phyloP scores from a whole-genome alignment of 2,888 invertebrate species.

The Omphaloscelis lunosa region DNA sequence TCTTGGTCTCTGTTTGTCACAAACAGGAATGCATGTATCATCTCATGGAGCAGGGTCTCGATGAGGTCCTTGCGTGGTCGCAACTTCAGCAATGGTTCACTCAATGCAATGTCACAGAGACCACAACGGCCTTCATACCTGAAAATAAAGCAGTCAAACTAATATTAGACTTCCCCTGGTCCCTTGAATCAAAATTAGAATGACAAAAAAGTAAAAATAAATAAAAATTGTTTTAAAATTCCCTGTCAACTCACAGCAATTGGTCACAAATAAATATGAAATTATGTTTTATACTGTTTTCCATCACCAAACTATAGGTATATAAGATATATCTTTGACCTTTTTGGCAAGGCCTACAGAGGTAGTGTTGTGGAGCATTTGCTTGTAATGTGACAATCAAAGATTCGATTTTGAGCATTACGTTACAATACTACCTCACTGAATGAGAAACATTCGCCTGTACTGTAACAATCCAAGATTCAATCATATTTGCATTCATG shows the following conservation, averaged over 20 bases:
- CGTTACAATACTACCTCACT: no score
- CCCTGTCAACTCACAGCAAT: not conserved
- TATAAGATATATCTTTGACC: not conserved
- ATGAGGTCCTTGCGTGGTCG: constrained; percentile 98
- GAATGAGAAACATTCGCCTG: no score
- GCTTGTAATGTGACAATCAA: no score
- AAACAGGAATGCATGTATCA: constrained; percentile 99
- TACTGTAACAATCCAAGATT: no score
- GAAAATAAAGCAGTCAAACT: constrained; percentile 58
- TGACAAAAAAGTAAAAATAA: not conserved
- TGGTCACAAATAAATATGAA: not conserved
- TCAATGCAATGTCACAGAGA: constrained; percentile 95
- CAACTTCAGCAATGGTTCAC: constrained; percentile 97
- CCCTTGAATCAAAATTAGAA: not conserved
- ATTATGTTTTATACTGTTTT: not conserved
- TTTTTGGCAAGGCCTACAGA: not conserved
- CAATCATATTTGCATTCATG: no score
- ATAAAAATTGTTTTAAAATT: not conserved
- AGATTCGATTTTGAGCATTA: no score
- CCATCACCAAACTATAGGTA: not conserved
- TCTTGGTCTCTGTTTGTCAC: constrained; percentile 96
- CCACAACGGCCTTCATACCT: constrained; percentile 94
- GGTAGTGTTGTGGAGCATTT: no score
- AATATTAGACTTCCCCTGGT: not conserved
- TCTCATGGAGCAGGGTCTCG: constrained; percentile 99